These are phyloP conservation scores for Zosterops pallidus DNA, from an alignment of 2,113 vertebrate genomes.

Conservation along the genomic window DNA sequence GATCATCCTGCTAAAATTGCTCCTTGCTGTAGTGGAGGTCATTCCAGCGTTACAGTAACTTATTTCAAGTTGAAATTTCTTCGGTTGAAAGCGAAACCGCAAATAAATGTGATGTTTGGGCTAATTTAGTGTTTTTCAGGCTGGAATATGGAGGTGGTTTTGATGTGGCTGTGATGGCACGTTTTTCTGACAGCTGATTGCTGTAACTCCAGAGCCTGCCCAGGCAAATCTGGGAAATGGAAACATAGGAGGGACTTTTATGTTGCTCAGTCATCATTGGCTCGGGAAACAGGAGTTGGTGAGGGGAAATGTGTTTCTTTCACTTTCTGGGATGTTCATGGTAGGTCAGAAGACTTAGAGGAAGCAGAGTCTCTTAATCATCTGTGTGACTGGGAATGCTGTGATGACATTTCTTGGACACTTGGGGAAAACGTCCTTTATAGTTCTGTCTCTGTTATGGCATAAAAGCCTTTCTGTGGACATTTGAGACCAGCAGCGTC, in stretches of 20 bases:
- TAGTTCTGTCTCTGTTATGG: not conserved
- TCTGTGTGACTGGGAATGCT: not conserved
- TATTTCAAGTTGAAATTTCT: not conserved
- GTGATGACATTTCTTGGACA: not conserved
- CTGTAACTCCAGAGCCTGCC: not conserved
- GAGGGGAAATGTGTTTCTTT: not conserved
- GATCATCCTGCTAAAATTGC: not conserved
- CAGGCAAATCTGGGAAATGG: not conserved
- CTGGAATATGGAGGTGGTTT: not conserved
- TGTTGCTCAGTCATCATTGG: fast-evolving
- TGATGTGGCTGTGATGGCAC: not conserved
- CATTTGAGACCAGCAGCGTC: not conserved
- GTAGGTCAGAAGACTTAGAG: not conserved
- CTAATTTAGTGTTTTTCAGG: not conserved
- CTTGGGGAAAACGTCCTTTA: not conserved
- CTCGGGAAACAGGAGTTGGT: not conserved
- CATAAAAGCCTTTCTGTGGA: not conserved
- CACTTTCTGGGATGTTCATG: not conserved
- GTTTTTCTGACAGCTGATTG: not conserved
- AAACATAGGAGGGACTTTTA: not conserved
- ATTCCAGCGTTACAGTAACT: not conserved
- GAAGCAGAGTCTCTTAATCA: not conserved
- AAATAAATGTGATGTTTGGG: not conserved
- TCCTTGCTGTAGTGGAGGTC: not conserved
- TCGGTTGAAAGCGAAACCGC: fast-evolving